Conservation (phyloP, 2,113 vertebrate species). For the Rhabdornis inornatus region DNA sequence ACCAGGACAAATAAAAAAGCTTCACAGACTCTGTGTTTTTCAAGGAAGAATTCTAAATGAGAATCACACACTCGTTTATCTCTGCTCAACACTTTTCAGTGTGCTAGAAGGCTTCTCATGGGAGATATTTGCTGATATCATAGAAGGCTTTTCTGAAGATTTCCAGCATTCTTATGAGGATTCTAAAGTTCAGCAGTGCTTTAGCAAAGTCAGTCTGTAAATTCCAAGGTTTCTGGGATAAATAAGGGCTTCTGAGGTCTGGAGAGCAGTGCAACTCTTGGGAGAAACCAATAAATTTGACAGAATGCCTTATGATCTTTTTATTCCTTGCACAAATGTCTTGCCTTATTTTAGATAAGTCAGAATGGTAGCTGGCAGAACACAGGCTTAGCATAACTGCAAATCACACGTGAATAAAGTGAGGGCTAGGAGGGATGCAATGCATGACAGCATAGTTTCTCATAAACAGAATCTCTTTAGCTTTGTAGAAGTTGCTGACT, state of each 20-base stretch:
- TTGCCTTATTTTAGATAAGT: slow-evolving; percentile 36
- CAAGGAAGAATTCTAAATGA: slow-evolving; percentile 23
- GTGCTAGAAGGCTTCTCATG: slow-evolving; percentile 21
- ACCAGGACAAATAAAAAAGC: not conserved
- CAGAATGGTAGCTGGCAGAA: slow-evolving; percentile 31
- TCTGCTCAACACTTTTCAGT: not conserved
- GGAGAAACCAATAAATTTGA: slow-evolving; percentile 56
- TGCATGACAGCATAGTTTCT: not conserved
- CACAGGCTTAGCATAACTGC: not conserved
- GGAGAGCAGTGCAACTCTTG: slow-evolving; percentile 33
- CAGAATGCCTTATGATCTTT: slow-evolving; percentile 52
- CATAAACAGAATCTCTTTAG: not conserved
- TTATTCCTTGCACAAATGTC: slow-evolving; percentile 59
- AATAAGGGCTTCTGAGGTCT: slow-evolving; percentile 55
- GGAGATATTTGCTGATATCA: slow-evolving; percentile 63
- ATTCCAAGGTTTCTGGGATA: slow-evolving; percentile 62
- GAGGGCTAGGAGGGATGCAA: not conserved
- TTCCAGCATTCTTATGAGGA: slow-evolving; percentile 56
- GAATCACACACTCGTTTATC: slow-evolving; percentile 12
- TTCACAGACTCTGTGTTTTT: not conserved
- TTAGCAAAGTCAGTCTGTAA: slow-evolving; percentile 62
- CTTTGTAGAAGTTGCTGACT: not conserved
- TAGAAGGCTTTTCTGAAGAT: slow-evolving; percentile 60
- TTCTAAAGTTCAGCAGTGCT: slow-evolving; percentile 60
- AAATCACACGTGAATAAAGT: not conserved